Evolutionary conservation across 2,888 invertebrate genomes (phyloP).

Genomic region (Creontiades dilutus): DNA sequence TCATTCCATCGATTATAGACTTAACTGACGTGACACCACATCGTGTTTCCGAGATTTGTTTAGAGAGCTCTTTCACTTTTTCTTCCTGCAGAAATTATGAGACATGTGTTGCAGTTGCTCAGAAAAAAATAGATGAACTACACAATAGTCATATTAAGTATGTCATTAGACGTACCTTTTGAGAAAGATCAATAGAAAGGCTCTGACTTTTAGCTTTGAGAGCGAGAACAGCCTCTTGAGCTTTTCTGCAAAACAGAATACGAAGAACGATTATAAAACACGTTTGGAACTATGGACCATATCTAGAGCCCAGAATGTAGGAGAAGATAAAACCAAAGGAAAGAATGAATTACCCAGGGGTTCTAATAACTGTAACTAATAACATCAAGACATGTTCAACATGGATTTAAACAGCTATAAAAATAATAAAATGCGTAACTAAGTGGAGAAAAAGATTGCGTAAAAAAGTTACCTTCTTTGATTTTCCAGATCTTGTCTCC

Average conservation of each 20-base stretch:
- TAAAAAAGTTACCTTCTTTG: slow-evolving; percentile 81
- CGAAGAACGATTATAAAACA: too few species aligned
- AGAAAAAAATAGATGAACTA: background rate
- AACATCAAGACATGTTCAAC: too few species aligned
- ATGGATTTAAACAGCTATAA: too few species aligned
- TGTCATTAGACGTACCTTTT: slow-evolving; percentile 79
- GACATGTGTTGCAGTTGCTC: background rate
- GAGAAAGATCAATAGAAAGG: slow-evolving; percentile 87
- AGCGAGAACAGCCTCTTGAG: slow-evolving; percentile 90
- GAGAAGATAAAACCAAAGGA: too few species aligned
- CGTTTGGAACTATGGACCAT: too few species aligned
- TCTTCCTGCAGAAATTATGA: slow-evolving; percentile 80
- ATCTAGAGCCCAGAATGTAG: too few species aligned
- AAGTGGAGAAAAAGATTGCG: too few species aligned
- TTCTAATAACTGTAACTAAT: too few species aligned
- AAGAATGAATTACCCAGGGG: too few species aligned
- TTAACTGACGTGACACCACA: slow-evolving; percentile 94
- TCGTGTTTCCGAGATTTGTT: slow-evolving; percentile 89
- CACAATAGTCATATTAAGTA: background rate
- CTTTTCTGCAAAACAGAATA: slow-evolving; percentile 79
- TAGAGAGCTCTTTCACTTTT: slow-evolving; percentile 88
- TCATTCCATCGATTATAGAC: slow-evolving; percentile 92
- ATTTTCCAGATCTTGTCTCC: slow-evolving; percentile 91
- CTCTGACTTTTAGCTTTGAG: slow-evolving; percentile 93
- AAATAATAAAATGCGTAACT: too few species aligned